A percentile compares a stretch with the other conserved stretches of the same genome.
Conservation (phyloP, 1,140 invertebrate genomes). For the Drosophila bifasciata region DNA sequence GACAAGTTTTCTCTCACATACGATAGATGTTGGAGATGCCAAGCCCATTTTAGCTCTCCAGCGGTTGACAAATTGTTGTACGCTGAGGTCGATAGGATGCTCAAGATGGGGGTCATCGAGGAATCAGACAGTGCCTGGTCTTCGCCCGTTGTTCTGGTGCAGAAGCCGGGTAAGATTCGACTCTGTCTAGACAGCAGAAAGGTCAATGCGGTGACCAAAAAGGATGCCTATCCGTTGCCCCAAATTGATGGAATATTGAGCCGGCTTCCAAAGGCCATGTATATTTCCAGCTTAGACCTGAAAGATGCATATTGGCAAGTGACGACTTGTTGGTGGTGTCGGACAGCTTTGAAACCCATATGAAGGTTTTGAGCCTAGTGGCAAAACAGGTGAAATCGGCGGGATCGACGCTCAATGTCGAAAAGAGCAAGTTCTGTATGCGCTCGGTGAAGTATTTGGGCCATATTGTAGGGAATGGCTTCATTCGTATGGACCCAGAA, state of each 20-base stretch:
- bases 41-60: slow-evolving; percentile 59
- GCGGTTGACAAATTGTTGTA: slow-evolving; percentile 47
- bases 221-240: slow-evolving; percentile 9
- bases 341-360: neutral
- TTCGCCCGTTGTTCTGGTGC: slow-evolving; percentile 7
- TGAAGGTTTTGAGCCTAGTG: too few species aligned
- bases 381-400: neutral
- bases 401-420: too few species aligned
- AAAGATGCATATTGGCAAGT: slow-evolving; percentile 4
- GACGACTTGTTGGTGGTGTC: slow-evolving; percentile 4
- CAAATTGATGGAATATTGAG: slow-evolving; percentile 4
- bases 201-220: slow-evolving; percentile 11
- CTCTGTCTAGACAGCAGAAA: slow-evolving; percentile 14
- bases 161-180: slow-evolving; percentile 28
- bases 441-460: too few species aligned
- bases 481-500: too few species aligned
- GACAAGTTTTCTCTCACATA: neutral
- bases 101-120: slow-evolving; percentile 54
- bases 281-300: neutral
- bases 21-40: slow-evolving; percentile 42
- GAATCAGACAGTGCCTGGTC: slow-evolving; percentile 54
- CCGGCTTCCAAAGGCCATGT: slow-evolving; percentile 1
- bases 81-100: slow-evolving; percentile 49
- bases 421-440: too few species aligned
- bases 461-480: too few species aligned